Base-by-base conservation (phyloP, 2,888 invertebrate species). In the Lithophane leautieri region DNA sequence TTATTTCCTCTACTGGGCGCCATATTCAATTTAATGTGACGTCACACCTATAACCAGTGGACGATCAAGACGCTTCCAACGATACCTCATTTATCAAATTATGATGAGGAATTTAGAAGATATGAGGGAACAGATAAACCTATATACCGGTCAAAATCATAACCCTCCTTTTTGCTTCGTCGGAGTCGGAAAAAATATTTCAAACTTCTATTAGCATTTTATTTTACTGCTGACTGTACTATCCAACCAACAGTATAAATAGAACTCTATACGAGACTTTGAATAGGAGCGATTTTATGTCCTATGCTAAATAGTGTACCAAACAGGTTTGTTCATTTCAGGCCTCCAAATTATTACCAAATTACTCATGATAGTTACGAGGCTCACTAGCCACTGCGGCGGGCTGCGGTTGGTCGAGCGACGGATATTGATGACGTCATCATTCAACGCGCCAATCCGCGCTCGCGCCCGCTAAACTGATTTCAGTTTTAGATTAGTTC, bases 371-470 rank as follows among this genome's bases (percentile, higher is more conserved):
- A 83, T 80, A 87, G 84, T 86, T 88, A 66, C 78, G 72, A 52
- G 67, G 63, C 76, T 72, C 82, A 83, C 62, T 85, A 87, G 81
- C 86, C 84, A 71, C 88, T 86, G 87, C 82, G 88, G 87, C 85
- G 88, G 83, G 88, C 86, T 92, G 94, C 90, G 95, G 95, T 94
- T 94, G 93, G 93, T 91, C 89, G 91, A 88, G 79, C 88, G 95
- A 94, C 93, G 90, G 86, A 87, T 93, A 95, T 95, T 94, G 93
- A 96, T 95, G 94, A 94, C 94, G 94, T 95, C 95, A 96, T 95
- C 92, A 90, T 91, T 96, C 94, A 94, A 85, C 90, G 86, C 91
- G 91, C 95, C 95, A 95, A 95, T 95, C 94, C 92, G 91, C 91
- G 91, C 88, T 84, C 89, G 87, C 90, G 90, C 88, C 81, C 89